These are phyloP conservation scores for Hippoglossus hippoglossus DNA, from an alignment of 2,797 vertebrate species.

Conservation along the genomic window DNA sequence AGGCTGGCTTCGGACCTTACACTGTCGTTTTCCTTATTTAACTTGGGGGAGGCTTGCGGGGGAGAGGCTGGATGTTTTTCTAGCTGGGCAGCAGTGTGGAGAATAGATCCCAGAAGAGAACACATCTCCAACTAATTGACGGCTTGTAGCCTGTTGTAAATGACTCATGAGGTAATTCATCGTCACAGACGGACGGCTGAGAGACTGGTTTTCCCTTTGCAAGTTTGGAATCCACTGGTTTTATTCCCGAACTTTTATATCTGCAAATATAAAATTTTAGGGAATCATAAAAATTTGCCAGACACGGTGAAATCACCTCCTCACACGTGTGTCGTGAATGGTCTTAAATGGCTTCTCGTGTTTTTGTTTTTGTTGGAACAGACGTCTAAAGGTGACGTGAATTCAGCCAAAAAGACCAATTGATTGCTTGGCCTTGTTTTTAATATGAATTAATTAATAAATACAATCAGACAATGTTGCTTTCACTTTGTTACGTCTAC, in stretches of 20 bases:
- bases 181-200: slow-evolving; percentile 60
- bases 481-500: slow-evolving; percentile 54
- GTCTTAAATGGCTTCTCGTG: background rate
- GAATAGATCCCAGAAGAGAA: slow-evolving; percentile 82
- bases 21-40: slow-evolving; percentile 81
- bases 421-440: slow-evolving; percentile 40
- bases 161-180: slow-evolving; percentile 79
- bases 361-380: slow-evolving; percentile 21
- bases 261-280: slow-evolving; percentile 19
- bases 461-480: slow-evolving; percentile 50
- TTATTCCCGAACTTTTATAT: slow-evolving; percentile 31
- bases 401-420: slow-evolving; percentile 22
- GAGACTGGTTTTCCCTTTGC: slow-evolving; percentile 36
- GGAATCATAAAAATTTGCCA: slow-evolving; percentile 5
- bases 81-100: slow-evolving; percentile 82
- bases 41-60: slow-evolving; percentile 67
- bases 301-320: slow-evolving; percentile 15
- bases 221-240: slow-evolving; percentile 27
- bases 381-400: slow-evolving; percentile 11
- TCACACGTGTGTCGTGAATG: slow-evolving; percentile 4
- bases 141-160: slow-evolving; percentile 78
- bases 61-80: slow-evolving; percentile 81
- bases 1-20: slow-evolving; percentile 73
- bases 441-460: slow-evolving; percentile 14
- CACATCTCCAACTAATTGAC: slow-evolving; percentile 83